Conservation (phyloP, 2,113 vertebrate species). For the Semicossyphus pulcher region DNA sequence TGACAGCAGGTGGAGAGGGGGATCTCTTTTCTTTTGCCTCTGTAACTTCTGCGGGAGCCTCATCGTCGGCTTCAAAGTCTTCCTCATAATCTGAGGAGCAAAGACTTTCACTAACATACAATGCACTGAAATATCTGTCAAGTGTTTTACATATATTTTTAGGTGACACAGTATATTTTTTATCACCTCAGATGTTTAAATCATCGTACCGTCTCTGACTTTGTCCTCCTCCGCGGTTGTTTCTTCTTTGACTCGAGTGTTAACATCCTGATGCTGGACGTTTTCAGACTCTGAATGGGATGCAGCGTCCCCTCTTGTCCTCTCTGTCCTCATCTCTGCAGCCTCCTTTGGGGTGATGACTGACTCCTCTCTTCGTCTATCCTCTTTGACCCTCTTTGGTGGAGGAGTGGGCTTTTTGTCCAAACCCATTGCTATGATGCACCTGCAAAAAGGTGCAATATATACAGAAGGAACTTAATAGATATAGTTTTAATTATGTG, state of each 20-base stretch:
- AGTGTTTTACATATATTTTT: too few relatives aligned
- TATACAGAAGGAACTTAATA: not conserved
- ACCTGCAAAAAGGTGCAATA: conserved; percentile 77
- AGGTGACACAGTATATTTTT: not conserved
- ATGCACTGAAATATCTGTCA: not conserved
- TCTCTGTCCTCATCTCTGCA: conserved; percentile 43
- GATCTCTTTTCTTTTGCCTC: conserved; percentile 72
- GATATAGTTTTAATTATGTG: too few relatives aligned
- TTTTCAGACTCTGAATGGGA: conserved; percentile 32
- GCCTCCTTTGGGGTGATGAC: conserved; percentile 32
- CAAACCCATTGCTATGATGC: conserved; percentile 90
- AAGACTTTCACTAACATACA: conserved; percentile 15
- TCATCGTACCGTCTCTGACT: conserved; percentile 77
- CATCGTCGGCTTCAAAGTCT: conserved; percentile 93
- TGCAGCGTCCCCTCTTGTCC: not conserved
- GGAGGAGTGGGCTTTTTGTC: conserved; percentile 87
- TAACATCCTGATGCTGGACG: conserved; percentile 29
- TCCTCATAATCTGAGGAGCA: conserved; percentile 89
- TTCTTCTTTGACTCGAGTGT: conserved; percentile 41
- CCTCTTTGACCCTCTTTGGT: conserved; percentile 80
- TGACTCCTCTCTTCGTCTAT: conserved; percentile 28
- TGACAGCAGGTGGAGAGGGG: conserved; percentile 71
- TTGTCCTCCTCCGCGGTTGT: conserved; percentile 55
- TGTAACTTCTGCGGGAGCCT: conserved; percentile 81
- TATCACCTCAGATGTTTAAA: not conserved